Evolutionary conservation across 2,797 vertebrate genomes (phyloP), one percentile per base, ranked within the genome.

Genomic region (Epinephelus coioides): DNA sequence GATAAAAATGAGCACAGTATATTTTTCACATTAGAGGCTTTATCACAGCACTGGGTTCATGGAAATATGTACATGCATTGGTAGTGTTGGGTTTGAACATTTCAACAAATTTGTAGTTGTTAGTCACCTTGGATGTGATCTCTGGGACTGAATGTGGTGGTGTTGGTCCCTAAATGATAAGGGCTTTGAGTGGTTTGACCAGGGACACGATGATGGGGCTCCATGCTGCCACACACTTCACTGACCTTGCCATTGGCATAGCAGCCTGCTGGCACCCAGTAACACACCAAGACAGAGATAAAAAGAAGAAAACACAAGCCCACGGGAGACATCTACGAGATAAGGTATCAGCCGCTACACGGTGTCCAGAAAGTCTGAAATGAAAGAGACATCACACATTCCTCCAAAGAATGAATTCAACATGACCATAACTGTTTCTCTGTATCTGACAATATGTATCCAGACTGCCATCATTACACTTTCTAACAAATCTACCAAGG

Each of bases 241-340:
- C 67, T 72, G n/a, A 91, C 86, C 47, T 76, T 85, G 7, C 89
- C 87, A 2, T 86, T 56, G 2, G 75, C 4, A 46, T 82, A 91
- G 72, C 75, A 67, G 30, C 1, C 8, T 6, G 57, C 76, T 4
- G 79, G 79, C 4, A 18, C 40, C 70, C 69, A 83, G 62, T 47
- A 23, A 14, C 56, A 62, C 60, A 46, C 64, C 25, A 10, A 62
- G 50, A 81, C 19, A 11, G 50, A 60, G 55, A 79, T 18, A 18
- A 84, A 51, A 25, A 85, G 55, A 30, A 84, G 79, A 61, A 50
- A 68, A 13, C n/a, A 53, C 17, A 49, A 4, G 3, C 71, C 66
- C 4, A 49, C 18, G 10, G 69, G 30, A 70, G 65, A 75, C 85
- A 86, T 90, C 72, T 77, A 2, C 1, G n/a, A n/a, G 8, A 34